Evolutionary conservation across 1,140 invertebrate genomes (phyloP), one percentile per base, ranked within the genome.

Genomic region (Drosophila biarmipes): DNA sequence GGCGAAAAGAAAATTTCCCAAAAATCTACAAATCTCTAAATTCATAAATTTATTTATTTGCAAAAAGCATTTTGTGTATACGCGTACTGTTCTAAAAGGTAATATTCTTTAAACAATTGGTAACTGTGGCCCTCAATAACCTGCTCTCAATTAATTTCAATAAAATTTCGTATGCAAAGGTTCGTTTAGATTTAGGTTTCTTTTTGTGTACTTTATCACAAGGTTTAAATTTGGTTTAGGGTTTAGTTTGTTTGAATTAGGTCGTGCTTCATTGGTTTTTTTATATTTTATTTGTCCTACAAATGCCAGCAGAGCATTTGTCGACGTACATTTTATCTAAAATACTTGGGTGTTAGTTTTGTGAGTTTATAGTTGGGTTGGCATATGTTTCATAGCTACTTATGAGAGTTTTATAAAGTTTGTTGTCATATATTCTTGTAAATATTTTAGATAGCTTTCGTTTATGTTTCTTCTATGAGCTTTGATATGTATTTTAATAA

Each of bases 401-500:
- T 68, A 52, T 66, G 38, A 58, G 46, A 53, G 57, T 71, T 67
- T 63, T 73, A 71, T 43, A 68, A 76, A 56, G 46, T 49, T 79
- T 38, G 34, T 42, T 40, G 54, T 73, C 38, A 55, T 69, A 66
- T 59, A 62, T 54, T 57, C 57, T 69, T 77, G 55, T 77, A 62
- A 59, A 71, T 74, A 69, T 66, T 62, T 68, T 71, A 49, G 48
- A 57, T 64, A 42, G 52, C 61, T 85, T 55, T 48, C 48, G 49
- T 59, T 34, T 64, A 43, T 61, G 35, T 71, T 63, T 78, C 67
- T 58, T 68, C 61, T 76, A 78, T 82, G 67, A 72, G 62, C 69
- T 75, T 80, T 86, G 82, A 86, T 86, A 86, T 86, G 82, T 87
- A 87, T 85, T 58, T 86, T 73, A 86, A 78, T 73, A 81, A 86